Conservation (phyloP, 2,797 vertebrate genomes). For the Rhadinocentrus ornatus region DNA sequence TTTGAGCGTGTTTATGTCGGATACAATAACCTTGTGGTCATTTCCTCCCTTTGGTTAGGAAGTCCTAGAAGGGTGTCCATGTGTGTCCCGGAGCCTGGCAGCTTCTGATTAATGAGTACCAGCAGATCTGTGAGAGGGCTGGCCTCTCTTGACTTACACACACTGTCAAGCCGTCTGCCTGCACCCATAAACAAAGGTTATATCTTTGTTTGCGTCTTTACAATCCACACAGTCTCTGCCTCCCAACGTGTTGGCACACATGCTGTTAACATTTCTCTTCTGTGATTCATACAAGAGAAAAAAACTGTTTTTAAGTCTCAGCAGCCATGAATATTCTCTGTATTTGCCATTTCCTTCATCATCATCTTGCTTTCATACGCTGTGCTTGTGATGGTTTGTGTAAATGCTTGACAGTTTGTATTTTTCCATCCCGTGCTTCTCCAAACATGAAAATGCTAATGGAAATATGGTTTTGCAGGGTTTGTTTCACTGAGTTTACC, state of each 20-base stretch:
- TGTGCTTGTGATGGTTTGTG: conserved; percentile 8
- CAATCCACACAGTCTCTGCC: conserved; percentile 35
- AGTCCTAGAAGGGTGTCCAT: conserved; percentile 52
- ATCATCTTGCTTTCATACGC: conserved; percentile 4
- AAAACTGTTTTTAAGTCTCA: not conserved
- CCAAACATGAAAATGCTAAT: not conserved
- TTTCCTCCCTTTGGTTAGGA: conserved; percentile 40
- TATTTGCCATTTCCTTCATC: not conserved
- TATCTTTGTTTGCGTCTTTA: conserved; percentile 59
- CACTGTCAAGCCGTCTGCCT: conserved; percentile 66
- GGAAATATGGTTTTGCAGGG: not conserved
- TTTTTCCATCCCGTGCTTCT: not conserved
- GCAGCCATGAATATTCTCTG: not conserved
- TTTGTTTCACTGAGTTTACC: not conserved
- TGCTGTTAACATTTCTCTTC: conserved; percentile 32
- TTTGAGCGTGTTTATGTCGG: conserved; percentile 25
- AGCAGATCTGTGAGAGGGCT: conserved; percentile 61
- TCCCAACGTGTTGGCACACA: conserved; percentile 45
- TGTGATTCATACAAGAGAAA: conserved; percentile 18
- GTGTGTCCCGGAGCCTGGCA: conserved; percentile 43
- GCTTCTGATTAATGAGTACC: conserved; percentile 72
- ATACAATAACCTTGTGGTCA: conserved; percentile 64
- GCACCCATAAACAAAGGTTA: conserved; percentile 76
- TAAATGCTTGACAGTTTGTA: conserved; percentile 12
- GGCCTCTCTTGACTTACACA: conserved; percentile 74